These are phyloP conservation scores for Platygyra sinensis DNA, from an alignment of 64 coral and sea anemone genomes.

Conservation along the genomic window DNA sequence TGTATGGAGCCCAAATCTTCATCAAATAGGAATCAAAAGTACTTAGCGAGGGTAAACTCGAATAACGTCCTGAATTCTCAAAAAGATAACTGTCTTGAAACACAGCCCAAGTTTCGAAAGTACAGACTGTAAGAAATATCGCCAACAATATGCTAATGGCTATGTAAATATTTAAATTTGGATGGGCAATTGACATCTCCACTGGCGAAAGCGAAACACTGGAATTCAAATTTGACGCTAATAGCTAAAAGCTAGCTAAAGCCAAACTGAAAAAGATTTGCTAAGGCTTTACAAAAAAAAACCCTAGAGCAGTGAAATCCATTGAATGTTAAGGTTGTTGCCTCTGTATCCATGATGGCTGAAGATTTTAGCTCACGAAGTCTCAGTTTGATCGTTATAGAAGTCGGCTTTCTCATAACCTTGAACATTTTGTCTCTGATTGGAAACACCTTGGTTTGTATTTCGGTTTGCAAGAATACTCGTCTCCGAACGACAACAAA, in stretches of 20 bases:
- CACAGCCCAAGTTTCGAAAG: neutral
- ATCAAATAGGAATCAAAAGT: neutral
- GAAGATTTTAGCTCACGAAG: neutral
- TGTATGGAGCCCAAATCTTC: neutral
- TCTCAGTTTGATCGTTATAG: conserved; percentile 10
- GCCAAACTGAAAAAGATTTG: neutral
- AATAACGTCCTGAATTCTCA: neutral
- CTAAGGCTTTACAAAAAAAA: neutral
- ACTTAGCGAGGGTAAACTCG: neutral
- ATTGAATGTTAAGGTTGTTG: neutral
- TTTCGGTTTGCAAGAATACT: too few species aligned
- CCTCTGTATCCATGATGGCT: neutral
- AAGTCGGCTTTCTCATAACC: neutral
- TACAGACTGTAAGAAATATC: too few species aligned
- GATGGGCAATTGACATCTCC: neutral
- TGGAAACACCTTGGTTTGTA: too few species aligned
- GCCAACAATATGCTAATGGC: neutral
- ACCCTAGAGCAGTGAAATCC: neutral
- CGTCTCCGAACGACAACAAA: too few species aligned
- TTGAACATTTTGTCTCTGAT: too few species aligned
- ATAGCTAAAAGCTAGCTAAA: neutral
- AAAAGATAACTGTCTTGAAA: neutral
- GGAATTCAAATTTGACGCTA: neutral
- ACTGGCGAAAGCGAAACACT: neutral
- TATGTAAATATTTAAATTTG: neutral